These are phyloP conservation scores for Ciconia boyciana DNA, from an alignment of 2,113 vertebrate species.

Conservation along the genomic window DNA sequence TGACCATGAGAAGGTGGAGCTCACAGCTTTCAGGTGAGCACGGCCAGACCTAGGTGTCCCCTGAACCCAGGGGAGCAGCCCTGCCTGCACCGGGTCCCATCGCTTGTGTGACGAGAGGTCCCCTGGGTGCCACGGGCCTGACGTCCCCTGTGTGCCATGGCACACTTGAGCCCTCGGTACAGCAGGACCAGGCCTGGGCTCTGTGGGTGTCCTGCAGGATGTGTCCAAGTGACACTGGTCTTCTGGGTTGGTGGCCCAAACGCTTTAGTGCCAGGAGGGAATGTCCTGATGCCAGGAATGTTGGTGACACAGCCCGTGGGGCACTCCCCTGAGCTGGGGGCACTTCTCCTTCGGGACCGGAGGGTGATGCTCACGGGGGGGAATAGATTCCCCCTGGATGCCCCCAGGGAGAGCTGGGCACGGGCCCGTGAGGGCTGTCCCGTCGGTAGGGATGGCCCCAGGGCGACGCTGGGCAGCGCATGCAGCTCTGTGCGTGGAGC, in stretches of 20 bases:
- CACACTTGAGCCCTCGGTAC: rapidly evolving
- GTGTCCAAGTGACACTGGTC: background rate
- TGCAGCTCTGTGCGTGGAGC: background rate
- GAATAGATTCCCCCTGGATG: background rate
- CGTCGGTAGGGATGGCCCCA: background rate
- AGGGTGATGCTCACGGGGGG: background rate
- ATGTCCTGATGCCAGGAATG: background rate
- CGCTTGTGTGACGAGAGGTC: background rate
- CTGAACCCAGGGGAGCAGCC: background rate
- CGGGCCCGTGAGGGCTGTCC: rapidly evolving
- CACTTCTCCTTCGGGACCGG: background rate
- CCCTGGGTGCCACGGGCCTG: background rate
- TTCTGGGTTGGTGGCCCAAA: background rate
- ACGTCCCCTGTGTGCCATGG: background rate
- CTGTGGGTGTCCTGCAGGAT: background rate
- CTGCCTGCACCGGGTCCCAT: background rate
- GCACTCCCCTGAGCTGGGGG: background rate
- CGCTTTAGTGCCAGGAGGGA: background rate
- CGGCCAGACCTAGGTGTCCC: background rate
- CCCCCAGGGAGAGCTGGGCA: background rate
- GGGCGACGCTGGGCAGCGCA: background rate
- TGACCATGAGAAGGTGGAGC: conserved; percentile 90
- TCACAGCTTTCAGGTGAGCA: conserved; percentile 91
- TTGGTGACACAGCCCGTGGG: background rate
- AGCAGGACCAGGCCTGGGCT: background rate